Percentiles rank a stretch among this genome's conserved stretches.
phyloP scores from a whole-genome alignment of 2,797 vertebrate species.

The Phoebastria nigripes region DNA sequence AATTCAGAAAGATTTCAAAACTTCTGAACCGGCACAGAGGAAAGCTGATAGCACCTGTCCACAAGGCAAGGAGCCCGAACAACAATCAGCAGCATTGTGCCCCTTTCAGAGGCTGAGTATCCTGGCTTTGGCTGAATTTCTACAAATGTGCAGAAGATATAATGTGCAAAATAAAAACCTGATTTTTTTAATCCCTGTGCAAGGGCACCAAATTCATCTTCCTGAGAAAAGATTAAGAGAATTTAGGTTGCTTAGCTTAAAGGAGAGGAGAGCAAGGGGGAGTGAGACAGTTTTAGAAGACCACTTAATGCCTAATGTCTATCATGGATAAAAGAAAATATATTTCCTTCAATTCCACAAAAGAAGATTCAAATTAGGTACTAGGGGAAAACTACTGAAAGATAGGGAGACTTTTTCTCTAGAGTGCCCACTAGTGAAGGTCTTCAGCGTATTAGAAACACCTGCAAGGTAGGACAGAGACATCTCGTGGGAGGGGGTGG shows the following conservation, averaged over 20 bases:
- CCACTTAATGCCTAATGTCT: not conserved
- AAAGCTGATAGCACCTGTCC: not conserved
- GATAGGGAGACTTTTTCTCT: not conserved
- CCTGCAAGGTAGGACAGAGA: not conserved
- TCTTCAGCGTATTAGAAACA: not conserved
- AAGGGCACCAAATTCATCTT: not conserved
- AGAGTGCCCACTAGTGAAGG: not conserved
- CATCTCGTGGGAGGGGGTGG: not conserved
- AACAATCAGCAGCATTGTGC: no score
- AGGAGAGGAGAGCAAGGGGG: not conserved
- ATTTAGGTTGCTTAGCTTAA: not conserved
- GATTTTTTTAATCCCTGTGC: not conserved
- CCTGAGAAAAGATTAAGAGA: not conserved
- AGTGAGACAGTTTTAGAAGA: not conserved
- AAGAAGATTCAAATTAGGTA: not conserved
- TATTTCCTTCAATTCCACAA: not conserved
- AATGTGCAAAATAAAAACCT: not conserved
- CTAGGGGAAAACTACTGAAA: not conserved
- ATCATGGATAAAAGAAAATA: not conserved
- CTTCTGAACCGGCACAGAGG: accelerated
- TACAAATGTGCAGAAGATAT: not conserved
- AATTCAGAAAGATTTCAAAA: not conserved
- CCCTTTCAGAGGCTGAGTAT: not conserved
- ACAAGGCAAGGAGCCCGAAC: not conserved
- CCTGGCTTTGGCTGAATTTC: not conserved